phyloP scores from a whole-genome alignment of 2,888 invertebrate genomes.

The Macrophya alboannulata region DNA sequence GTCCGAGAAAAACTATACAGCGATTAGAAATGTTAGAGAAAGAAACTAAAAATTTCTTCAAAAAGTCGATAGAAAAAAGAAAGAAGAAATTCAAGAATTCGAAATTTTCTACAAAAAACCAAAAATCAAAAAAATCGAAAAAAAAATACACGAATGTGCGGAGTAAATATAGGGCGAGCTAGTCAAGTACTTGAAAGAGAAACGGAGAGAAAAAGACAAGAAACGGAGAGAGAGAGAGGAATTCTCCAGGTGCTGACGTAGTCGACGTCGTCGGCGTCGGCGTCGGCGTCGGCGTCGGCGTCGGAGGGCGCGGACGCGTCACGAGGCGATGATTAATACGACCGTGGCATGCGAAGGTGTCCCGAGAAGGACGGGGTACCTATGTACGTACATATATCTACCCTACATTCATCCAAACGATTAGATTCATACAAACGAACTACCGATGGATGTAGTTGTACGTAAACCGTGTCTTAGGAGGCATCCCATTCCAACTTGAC shows the following conservation, averaged over 20 bases:
- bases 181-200: neutral
- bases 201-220: neutral
- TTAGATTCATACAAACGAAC: too few species aligned
- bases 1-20: too few species aligned
- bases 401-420: too few species aligned
- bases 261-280: constrained; percentile 37
- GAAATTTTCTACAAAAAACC: neutral
- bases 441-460: too few species aligned
- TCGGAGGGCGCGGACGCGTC: constrained; percentile 78
- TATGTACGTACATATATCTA: neutral
- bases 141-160: too few species aligned
- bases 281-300: constrained; percentile 52
- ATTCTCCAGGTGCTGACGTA: constrained; percentile 33
- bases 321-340: constrained; percentile 82
- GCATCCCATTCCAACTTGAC: too few species aligned
- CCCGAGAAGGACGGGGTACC: neutral
- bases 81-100: neutral
- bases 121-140: neutral
- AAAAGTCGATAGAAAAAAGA: too few species aligned
- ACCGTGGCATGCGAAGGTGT: constrained; percentile 79
- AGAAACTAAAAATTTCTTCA: neutral
- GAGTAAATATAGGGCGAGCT: too few species aligned
- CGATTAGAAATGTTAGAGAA: neutral
- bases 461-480: too few species aligned
- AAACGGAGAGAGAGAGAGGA: neutral